Base-by-base conservation (phyloP, 1,140 invertebrate genomes). In the Araneus ventricosus region DNA sequence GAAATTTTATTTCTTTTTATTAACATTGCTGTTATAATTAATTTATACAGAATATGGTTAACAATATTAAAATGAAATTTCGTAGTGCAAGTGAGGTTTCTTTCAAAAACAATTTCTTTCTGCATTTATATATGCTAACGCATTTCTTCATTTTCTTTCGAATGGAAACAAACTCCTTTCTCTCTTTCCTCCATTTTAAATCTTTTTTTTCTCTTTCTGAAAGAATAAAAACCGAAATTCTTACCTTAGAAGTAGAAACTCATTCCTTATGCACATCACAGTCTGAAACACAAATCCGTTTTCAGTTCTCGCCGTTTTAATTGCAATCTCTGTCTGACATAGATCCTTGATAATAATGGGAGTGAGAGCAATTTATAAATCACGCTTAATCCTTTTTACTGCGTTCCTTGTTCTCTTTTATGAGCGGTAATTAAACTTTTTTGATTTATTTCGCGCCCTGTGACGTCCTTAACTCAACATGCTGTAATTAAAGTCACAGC, bases 351-450 rank as follows among this genome's bases (percentile, higher is more conserved):
- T 52, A 82, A 45, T 45, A 82, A 41, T 41, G 39, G 41, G n/a
- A 82, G 80, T 27, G 80, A 45, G 39, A 41, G 39, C 80, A 41
- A 82, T 82, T 82, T 82, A 82, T 82, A 82, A 82, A 52, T 45
- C 41, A 82, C 80, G 80, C 24, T 52, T 80, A 82, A 82, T 82
- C 80, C 41, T 82, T 82, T 82, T 82, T 82, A 27, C 80, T 4
- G 4, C 80, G 39, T 27, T 82, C 30, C 30, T 75, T 75, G 70
- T 37, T 75, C 70, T 82, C 80, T 82, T 82, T 82, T 52, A 82
- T 82, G 80, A 82, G 80, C 41, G 80, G 80, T 82, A 82, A 82
- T 82, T 82, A 82, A 82, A 82, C 80, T 82, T 82, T 82, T 82
- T 82, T 41, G 37, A 52, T 45, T 82, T 82, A 82, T 45, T 82